Evolutionary conservation across 2,113 vertebrate genomes (phyloP), one percentile per base, ranked within the genome.

Genomic region (Spilogale gracilis): DNA sequence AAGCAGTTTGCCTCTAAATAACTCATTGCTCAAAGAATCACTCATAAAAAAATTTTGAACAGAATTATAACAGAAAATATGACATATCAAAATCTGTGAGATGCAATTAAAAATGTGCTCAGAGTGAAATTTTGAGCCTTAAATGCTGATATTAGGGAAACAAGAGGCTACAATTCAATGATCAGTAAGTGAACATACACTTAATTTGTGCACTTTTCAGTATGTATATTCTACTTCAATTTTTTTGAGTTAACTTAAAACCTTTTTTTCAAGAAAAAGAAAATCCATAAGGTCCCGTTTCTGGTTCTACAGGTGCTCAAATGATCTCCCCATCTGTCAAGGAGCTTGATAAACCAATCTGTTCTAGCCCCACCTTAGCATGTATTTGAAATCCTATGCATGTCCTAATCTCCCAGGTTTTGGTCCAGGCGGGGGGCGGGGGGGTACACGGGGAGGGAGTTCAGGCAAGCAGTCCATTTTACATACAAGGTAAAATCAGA

Each of bases 51-150:
- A 90, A 27, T 38, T 73, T 83, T 86, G 54, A 86, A 82, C 23
- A 73, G 21, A 78, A 56, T 67, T 80, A 32, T 54, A 58, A 95
- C 10, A 93, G 67, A 87, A 96, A 94, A 93, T 65, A 25, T 48
- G 16, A 13, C 30, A 83, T 21, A 80, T 45, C 67, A 74, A 87
- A 88, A 94, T 58, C 6, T 80, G 17, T 52, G 17, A 82, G n/a
- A 79, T 65, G 3, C 11, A 90, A 61, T 4, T 56, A 67, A 76
- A 89, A 73, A 13, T 89, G 60, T 63, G 43, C 56, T 54, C 65
- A 54, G 16, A 45, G 48, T 84, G 11, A 78, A 91, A 61, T 18
- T 21, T 43, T 38, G 38, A 85, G 38, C 3, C 20, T 73, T 52
- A 69, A 95, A 88, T 30, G 7, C 25, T 27, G 6, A 76, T 12